Percentiles rank a stretch among this genome's conserved stretches.
These are phyloP conservation scores for Drosophila neutralis DNA, from an alignment of 2,888 invertebrate genomes.

Conservation along the genomic window DNA sequence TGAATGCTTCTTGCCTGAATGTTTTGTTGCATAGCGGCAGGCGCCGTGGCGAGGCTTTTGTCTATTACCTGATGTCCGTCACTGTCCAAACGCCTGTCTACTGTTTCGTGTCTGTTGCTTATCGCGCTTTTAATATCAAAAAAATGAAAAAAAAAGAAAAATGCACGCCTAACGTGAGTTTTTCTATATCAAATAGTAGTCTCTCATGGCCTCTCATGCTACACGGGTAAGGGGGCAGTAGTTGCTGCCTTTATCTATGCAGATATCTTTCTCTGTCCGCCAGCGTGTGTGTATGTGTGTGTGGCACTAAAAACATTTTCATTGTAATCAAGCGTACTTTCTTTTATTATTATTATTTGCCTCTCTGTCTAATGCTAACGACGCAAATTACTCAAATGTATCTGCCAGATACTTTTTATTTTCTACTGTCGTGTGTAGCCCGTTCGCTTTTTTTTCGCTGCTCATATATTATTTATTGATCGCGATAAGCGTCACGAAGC, in stretches of 20 bases:
- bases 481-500: constrained; percentile 84
- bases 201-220: constrained; percentile 33
- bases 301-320: constrained; percentile 77
- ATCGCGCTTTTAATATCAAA: constrained; percentile 79
- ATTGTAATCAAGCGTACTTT: constrained; percentile 81
- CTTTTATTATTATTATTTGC: constrained; percentile 80
- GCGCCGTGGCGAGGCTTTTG: constrained; percentile 62
- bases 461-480: constrained; percentile 84
- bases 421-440: constrained; percentile 58
- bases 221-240: constrained; percentile 15
- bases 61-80: constrained; percentile 59
- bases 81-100: constrained; percentile 23
- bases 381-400: constrained; percentile 82
- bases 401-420: constrained; percentile 77
- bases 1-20: constrained; percentile 35
- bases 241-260: constrained; percentile 72
- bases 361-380: constrained; percentile 66
- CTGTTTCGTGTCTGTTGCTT: constrained; percentile 65
- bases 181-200: constrained; percentile 13
- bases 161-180: constrained; percentile 54
- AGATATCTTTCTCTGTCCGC: constrained; percentile 74
- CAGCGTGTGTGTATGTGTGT: constrained; percentile 28
- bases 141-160: constrained; percentile 44
- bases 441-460: constrained; percentile 28
- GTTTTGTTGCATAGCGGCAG: constrained; percentile 64